Evolutionary conservation across 1,140 invertebrate species (phyloP), one percentile per base, ranked within the genome.

Genomic region (Pomacea maculata): DNA sequence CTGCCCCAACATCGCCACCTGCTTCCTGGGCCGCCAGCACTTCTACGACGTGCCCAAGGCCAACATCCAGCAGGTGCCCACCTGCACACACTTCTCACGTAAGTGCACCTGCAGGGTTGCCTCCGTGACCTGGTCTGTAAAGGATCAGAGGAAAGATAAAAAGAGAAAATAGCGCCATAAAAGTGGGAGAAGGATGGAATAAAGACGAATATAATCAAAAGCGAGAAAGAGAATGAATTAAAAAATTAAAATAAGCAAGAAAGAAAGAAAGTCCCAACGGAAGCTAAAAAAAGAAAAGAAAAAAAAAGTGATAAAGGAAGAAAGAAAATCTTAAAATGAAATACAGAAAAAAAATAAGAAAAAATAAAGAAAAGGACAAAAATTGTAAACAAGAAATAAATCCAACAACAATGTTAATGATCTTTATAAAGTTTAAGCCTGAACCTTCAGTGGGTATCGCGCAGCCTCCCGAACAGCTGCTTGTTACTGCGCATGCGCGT

Each of bases 1-100:
- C 78, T 89, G 88, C 79, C 83, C 83, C 15, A 80, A 85, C 71
- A 86, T 89, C 61, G 81, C 80, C 17, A 85, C 87, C 17, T 89
- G 88, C 71, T 87, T 85, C 63, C 83, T 89, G 29, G 86, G 88
- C 25, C 83, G 80, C 67, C 83, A 82, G 6, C 88, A 89, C 52
- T 83, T 82, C 55, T 86, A 84, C 72, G 88, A 89, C 79, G 80
- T 84, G 10, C 88, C 88, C 29, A 81, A 84, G 71, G 68, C 83
- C 45, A 75, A 85, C 45, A 80, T 86, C 57, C 79, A 86, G 67
- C 80, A 83, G 19, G 80, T 84, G 3, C 84, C 86, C 9, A 79
- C 83, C 75, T 89, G 88, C 71, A 83, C 84, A 55, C 88, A 89
- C 77, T 89, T 84, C 61, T 88, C 88, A 54, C 83, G 88, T 89